Evolutionary conservation across 2,113 vertebrate species (phyloP), one percentile per base, ranked within the genome.

Genomic region (Gavialis gangeticus): DNA sequence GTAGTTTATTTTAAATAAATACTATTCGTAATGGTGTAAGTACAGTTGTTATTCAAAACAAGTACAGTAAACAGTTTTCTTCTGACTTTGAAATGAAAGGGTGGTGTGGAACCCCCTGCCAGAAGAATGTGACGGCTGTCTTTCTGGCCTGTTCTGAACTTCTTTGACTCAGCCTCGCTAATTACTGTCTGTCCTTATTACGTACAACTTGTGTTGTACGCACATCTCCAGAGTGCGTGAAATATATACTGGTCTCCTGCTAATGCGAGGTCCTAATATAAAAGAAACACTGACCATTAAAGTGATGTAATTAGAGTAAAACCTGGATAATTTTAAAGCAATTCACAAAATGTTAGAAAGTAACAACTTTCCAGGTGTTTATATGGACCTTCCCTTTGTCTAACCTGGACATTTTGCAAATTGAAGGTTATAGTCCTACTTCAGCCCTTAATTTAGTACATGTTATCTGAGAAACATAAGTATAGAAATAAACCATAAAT

Each of bases 91-190:
- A 79, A 66, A 78, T 92, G 66, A 80, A 27, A 34, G 34, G 56
- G 7, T 25, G 88, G 58, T 75, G 10, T 5, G 0, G 15, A 78
- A 87, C 10, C 2, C 54, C 16, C 71, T 76, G 63, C 67, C 85
- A 81, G 58, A 76, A 79, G 66, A 89, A 87, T 17, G 76, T 25
- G 83, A 88, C 75, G 37, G 10, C 73, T 59, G 1, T 83, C 86
- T 85, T 94, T 81, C 59, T 91, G 67, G 85, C 89, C 27, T 67
- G n/a, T 73, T 88, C 69, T 58, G 76, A 93, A 93, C 77, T 94
- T 93, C 9, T 0, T 0, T 78, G 64, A 59, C 12, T 12, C 19
- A 46, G 87, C 67, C 85, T 84, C 87, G 84, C 58, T 77, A 28
- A 55, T 46, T 55, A 63, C 79, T 93, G 64, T 84, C 55, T 34